Conservation (phyloP, 2,797 vertebrate species). For the Phoxinus dragarum region DNA sequence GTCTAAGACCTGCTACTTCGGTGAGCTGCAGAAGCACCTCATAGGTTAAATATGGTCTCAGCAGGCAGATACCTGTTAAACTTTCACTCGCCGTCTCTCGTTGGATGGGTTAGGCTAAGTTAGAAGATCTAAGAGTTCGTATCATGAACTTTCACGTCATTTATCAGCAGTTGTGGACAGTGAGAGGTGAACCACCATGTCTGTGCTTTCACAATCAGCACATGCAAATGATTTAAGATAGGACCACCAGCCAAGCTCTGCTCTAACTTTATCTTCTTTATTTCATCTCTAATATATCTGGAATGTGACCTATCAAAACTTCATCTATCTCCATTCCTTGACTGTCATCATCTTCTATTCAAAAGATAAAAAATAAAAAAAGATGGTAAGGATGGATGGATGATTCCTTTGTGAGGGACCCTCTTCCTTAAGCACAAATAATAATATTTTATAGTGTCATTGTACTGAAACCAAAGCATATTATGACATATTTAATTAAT, state of each 20-base stretch:
- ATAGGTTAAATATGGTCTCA: conserved; percentile 1
- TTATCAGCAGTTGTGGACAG: conserved; percentile 5
- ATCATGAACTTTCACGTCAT: background rate
- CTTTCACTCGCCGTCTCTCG: background rate
- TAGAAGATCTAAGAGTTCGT: background rate
- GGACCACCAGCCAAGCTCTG: conserved; percentile 11
- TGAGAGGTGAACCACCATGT: conserved; percentile 14
- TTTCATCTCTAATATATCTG: background rate
- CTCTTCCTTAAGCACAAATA: background rate
- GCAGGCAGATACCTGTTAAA: conserved; percentile 17
- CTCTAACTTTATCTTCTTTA: conserved; percentile 1
- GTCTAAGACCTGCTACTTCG: conserved; percentile 37
- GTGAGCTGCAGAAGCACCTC: background rate
- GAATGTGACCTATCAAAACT: background rate
- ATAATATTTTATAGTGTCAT: background rate
- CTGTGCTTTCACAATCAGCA: background rate
- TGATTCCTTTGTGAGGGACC: background rate
- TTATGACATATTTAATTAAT: background rate
- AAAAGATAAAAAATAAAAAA: no score
- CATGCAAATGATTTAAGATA: conserved; percentile 13
- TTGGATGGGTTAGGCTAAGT: conserved; percentile 2
- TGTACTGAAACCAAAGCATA: background rate
- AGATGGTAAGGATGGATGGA: background rate
- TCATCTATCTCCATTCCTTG: background rate
- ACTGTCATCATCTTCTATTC: background rate